Conservation (phyloP, 2,113 vertebrate species). For the Crotalus tigris region DNA sequence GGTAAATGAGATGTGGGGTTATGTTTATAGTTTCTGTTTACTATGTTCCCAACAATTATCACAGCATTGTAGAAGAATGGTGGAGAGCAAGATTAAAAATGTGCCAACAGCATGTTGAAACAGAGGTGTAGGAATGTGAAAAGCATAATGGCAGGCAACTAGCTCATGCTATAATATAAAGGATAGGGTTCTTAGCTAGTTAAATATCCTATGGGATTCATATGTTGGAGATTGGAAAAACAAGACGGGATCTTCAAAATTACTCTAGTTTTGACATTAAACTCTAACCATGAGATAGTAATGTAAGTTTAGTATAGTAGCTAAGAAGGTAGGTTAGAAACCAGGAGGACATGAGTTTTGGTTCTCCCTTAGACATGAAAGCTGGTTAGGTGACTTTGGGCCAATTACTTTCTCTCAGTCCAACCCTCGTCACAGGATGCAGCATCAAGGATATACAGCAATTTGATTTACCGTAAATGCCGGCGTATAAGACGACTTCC, state of each 20-base stretch:
- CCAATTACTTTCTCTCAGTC: not conserved
- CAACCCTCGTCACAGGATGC: not conserved
- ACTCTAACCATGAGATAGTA: not conserved
- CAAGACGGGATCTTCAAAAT: not conserved
- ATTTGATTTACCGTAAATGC: not conserved
- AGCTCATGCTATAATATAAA: not conserved
- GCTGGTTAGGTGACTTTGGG: not conserved
- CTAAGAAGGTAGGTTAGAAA: not conserved
- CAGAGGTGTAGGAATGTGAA: constrained; percentile 9
- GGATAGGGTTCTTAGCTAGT: constrained; percentile 1
- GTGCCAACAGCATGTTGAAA: constrained; percentile 23
- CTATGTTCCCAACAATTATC: constrained; percentile 18
- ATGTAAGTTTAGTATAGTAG: not conserved
- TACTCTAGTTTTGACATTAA: not conserved
- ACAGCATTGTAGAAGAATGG: not conserved
- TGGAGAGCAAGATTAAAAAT: not conserved
- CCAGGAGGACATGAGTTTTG: not conserved
- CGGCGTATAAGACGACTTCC: too few species aligned
- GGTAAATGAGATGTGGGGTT: constrained; percentile 9
- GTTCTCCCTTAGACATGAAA: not conserved
- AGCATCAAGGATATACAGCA: not conserved
- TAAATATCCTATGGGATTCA: not conserved
- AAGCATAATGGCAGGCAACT: constrained; percentile 9
- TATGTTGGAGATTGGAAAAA: not conserved
- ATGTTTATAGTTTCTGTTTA: constrained; percentile 18